Evolutionary conservation across 2,888 invertebrate species (phyloP).

Genomic region (Ommatoiulus sabulosus): DNA sequence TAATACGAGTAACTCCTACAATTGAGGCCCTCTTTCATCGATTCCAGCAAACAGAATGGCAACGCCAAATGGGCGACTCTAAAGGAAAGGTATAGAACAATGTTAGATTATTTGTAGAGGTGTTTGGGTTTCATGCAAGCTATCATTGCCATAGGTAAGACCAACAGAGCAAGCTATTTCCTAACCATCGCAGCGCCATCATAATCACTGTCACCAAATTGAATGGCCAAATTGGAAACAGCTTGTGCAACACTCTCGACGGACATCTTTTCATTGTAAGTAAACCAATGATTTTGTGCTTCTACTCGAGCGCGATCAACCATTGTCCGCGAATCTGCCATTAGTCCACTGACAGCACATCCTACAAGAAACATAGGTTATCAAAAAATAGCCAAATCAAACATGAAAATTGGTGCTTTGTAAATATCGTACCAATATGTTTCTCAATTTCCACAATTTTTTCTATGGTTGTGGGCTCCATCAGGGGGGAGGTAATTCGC

Average conservation of each 20-base stretch:
- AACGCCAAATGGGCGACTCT: constrained; percentile 97
- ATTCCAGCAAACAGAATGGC: constrained; percentile 95
- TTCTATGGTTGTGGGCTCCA: constrained; percentile 97
- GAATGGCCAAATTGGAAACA: constrained; percentile 98
- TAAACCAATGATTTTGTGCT: constrained; percentile 98
- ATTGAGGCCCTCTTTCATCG: constrained; percentile 92
- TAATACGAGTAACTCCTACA: constrained; percentile 71
- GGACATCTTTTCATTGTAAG: constrained; percentile 95
- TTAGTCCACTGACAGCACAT: constrained; percentile 96
- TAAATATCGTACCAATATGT: constrained; percentile 82
- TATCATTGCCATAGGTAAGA: not conserved
- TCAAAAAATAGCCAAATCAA: not conserved
- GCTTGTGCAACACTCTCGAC: constrained; percentile 99
- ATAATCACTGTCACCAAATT: constrained; percentile 98
- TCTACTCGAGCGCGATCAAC: constrained; percentile 95
- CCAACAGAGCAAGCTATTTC: constrained; percentile 67
- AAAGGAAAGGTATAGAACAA: constrained; percentile 56
- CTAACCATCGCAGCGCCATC: constrained; percentile 77
- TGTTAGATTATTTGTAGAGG: not conserved
- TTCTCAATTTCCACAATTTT: constrained; percentile 99
- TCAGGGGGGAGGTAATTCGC: constrained; percentile 94
- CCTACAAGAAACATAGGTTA: constrained; percentile 68
- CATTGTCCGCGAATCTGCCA: constrained; percentile 96
- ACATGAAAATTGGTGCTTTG: too few relatives aligned
- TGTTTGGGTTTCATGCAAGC: not conserved